Conservation (phyloP, 2,888 invertebrate genomes). For the Vanessa cardui region DNA sequence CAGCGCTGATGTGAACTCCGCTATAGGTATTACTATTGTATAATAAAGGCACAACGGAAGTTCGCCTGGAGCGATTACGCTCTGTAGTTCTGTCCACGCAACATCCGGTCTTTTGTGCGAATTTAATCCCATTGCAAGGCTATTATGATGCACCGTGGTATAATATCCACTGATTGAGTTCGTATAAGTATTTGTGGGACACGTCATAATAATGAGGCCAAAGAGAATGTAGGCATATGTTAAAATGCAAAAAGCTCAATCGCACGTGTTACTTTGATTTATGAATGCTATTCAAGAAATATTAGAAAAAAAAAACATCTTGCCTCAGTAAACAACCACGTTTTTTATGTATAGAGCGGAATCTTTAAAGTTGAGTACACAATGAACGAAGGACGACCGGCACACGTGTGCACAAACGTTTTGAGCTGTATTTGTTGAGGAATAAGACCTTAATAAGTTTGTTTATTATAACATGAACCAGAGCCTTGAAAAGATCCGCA, state of each 20-base stretch:
- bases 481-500: conserved; percentile 24
- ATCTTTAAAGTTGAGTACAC: conserved; percentile 68
- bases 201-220: conserved; percentile 30
- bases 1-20: conserved; percentile 8
- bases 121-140: conserved; percentile 51
- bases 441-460: conserved; percentile 16
- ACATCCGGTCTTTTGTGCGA: conserved; percentile 70
- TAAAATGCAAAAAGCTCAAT: conserved; percentile 19
- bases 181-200: conserved; percentile 23
- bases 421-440: conserved; percentile 63
- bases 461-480: conserved; percentile 45
- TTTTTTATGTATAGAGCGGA: conserved; percentile 60
- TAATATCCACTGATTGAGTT: conserved; percentile 38
- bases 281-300: conserved; percentile 19
- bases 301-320: conserved; percentile 33
- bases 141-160: conserved; percentile 42
- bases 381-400: conserved; percentile 63
- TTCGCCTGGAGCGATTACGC: conserved; percentile 63
- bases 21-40: conserved; percentile 20
- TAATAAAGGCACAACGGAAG: conserved; percentile 54
- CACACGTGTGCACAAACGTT: conserved; percentile 74
- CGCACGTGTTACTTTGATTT: conserved; percentile 34
- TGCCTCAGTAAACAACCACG: conserved; percentile 46
- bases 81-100: conserved; percentile 55
- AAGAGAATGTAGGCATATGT: conserved; percentile 6